Evolutionary conservation across 2,888 invertebrate species (phyloP).

Genomic region (Linnaemya tessellans): DNA sequence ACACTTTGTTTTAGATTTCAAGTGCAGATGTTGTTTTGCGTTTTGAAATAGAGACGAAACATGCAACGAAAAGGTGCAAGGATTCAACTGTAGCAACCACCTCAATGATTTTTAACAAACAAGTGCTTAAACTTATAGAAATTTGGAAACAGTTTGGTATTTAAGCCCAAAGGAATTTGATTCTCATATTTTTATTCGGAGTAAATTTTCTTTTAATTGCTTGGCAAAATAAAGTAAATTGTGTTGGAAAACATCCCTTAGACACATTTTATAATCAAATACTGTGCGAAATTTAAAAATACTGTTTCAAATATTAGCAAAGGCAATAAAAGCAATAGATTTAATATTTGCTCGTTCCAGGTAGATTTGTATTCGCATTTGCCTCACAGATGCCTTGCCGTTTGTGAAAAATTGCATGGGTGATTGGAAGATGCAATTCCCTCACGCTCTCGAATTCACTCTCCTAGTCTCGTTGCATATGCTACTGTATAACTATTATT

Average conservation of each 20-base stretch:
- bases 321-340: no score
- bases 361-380: no score
- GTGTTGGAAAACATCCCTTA: not conserved
- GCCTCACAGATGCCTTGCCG: no score
- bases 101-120: not conserved
- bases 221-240: not conserved
- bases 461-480: no score
- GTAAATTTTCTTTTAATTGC: slow-evolving; percentile 8
- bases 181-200: not conserved
- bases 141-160: not conserved
- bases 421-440: no score
- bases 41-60: slow-evolving; percentile 18
- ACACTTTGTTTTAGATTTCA: slow-evolving; percentile 21
- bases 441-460: no score
- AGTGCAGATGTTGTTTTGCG: slow-evolving; percentile 50
- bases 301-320: no score
- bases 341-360: no score
- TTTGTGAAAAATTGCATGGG: no score
- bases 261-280: not conserved
- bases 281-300: no score
- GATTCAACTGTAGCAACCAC: slow-evolving; percentile 27
- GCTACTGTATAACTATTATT: no score
- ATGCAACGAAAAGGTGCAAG: slow-evolving; percentile 1
- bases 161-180: not conserved
- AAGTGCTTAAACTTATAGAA: not conserved